Base-by-base conservation (phyloP, 2,797 vertebrate species). In the Dendrocincla tyrannina region DNA sequence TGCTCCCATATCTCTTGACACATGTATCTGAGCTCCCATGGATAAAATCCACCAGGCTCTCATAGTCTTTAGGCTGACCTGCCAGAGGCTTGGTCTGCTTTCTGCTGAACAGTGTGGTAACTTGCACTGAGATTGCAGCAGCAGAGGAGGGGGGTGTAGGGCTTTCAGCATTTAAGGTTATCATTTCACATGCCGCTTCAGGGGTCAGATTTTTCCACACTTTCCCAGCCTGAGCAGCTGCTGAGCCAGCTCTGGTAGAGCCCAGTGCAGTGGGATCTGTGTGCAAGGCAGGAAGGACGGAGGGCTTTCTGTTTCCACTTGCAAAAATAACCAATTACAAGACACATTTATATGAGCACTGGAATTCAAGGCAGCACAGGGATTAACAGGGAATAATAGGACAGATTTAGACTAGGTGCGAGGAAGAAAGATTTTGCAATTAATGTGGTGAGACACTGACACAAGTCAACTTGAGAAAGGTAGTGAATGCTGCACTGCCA, bases 321-420 rank as follows among this genome's bases (percentile, higher is more conserved):
- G 37, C 22, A 10, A 69, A 80, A 46, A 58, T 30, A 30, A 7
- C 10, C 27, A 10, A 0, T n/a, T 49, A 19, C 27, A 32, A 47
- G 39, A 17, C 25, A 30, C 4, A 0, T 47, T n/a, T 33, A 62
- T 13, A 17, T 37, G 22, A 69, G 16, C 1, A 0, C 1, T 13
- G 39, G 55, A 70, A 81, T 58, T 84, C 64, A 32, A 49, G 44
- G 50, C 28, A 56, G 44, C 18, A 8, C 7, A 32, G 18, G 17
- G 62, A 56, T 44, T 55, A 78, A 47, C 1, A 17, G 50, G 52
- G 25, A 24, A 11, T 53, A n/a, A 55, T 11, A n/a, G 30, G 30
- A 10, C 22, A 47, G 59, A 14, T 47, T 41, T 59, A 47, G 9
- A 47, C 5, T 7, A 32, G 42, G 19, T 17, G 17, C 23, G 39